These are phyloP conservation scores for Lycia hirtaria DNA, from an alignment of 2,888 invertebrate genomes.

Conservation along the genomic window DNA sequence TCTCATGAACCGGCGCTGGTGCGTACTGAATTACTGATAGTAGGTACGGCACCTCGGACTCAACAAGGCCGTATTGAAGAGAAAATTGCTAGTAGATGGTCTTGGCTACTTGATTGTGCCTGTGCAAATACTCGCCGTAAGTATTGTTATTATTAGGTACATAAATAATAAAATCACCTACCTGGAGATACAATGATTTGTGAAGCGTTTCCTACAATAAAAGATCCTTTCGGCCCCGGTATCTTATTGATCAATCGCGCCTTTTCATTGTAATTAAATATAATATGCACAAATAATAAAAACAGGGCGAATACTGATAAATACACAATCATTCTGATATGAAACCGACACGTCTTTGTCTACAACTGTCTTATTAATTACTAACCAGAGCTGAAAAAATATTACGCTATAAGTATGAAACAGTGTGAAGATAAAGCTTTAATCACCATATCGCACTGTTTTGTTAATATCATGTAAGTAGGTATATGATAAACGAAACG, in stretches of 20 bases:
- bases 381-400: background rate
- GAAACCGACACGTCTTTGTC: background rate
- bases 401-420: background rate
- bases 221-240: slow-evolving; percentile 54
- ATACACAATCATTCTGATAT: slow-evolving; percentile 45
- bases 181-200: slow-evolving; percentile 51
- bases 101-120: too few species aligned
- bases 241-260: slow-evolving; percentile 54
- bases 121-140: too few species aligned
- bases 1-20: too few species aligned
- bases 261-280: slow-evolving; percentile 53
- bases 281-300: slow-evolving; percentile 50
- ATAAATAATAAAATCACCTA: slow-evolving; percentile 29
- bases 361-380: background rate
- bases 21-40: too few species aligned
- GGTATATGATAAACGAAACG: too few species aligned
- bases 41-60: too few species aligned
- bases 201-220: slow-evolving; percentile 55
- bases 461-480: too few species aligned
- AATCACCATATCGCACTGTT: too few species aligned
- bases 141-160: too few species aligned
- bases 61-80: too few species aligned
- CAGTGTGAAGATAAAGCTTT: background rate
- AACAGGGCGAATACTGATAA: slow-evolving; percentile 40
- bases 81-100: too few species aligned